Evolutionary conservation across 2,797 vertebrate genomes (phyloP).

Genomic region (Enteromius afrohamiltoni): DNA sequence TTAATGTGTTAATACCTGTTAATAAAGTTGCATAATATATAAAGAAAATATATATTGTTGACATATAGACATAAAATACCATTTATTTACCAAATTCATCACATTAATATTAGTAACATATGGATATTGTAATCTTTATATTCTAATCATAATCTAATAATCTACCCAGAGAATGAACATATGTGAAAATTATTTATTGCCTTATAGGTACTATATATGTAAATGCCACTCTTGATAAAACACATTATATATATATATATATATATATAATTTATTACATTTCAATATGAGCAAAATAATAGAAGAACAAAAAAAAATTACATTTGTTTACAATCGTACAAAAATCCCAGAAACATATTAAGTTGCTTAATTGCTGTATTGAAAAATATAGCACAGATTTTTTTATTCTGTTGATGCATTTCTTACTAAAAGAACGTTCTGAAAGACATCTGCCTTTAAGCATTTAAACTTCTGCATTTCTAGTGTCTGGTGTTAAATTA

Average conservation of each 20-base stretch:
- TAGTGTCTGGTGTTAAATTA: neutral
- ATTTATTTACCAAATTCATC: too few relatives aligned
- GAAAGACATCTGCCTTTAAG: neutral
- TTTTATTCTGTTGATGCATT: neutral
- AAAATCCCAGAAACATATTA: neutral
- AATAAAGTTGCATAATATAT: too few relatives aligned
- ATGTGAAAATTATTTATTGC: neutral
- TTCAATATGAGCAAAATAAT: neutral
- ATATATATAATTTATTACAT: neutral
- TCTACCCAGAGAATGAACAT: neutral
- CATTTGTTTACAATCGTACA: neutral
- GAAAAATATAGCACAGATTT: neutral
- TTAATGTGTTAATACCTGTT: too few relatives aligned
- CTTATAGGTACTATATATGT: neutral
- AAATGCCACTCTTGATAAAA: neutral
- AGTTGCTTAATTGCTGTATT: neutral
- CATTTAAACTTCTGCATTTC: neutral
- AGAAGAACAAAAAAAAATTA: neutral
- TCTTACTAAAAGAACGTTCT: neutral
- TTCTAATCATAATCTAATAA: neutral
- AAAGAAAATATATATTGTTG: too few relatives aligned
- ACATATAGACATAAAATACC: too few relatives aligned
- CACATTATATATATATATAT: neutral
- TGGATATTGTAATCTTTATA: too few relatives aligned
- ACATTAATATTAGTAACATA: too few relatives aligned